Percentiles rank a stretch among this genome's conserved stretches.
Evolutionary conservation across 1,140 invertebrate genomes (phyloP).

Genomic region (Myzus persicae): DNA sequence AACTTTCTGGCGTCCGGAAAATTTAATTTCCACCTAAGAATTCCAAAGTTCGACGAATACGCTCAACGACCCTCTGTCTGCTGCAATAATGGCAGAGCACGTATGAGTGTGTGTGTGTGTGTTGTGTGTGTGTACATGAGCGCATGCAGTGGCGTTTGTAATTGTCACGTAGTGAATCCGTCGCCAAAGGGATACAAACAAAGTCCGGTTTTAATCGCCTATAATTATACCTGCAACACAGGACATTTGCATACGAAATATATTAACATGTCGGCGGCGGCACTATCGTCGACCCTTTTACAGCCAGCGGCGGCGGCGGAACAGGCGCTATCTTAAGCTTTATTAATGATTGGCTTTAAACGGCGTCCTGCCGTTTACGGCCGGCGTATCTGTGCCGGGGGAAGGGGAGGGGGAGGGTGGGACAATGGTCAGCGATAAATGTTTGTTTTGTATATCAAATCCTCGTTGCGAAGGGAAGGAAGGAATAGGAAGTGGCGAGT

Average conservation of each 20-base stretch:
- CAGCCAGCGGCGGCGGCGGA: not conserved
- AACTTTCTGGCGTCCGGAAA: not conserved
- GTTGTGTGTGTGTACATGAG: too few relatives aligned
- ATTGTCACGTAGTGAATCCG: slow-evolving; percentile 52
- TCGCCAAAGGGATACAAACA: slow-evolving; percentile 21
- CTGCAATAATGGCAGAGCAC: not conserved
- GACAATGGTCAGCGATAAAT: slow-evolving; percentile 54
- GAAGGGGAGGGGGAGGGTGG: not conserved
- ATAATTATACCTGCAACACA: slow-evolving; percentile 41
- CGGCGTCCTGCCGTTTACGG: not conserved
- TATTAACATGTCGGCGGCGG: slow-evolving; percentile 23
- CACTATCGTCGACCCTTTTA: not conserved
- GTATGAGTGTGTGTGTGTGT: not conserved
- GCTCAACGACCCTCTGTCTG: not conserved
- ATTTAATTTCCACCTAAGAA: slow-evolving; percentile 47
- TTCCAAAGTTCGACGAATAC: slow-evolving; percentile 44
- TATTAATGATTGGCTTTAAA: slow-evolving; percentile 57
- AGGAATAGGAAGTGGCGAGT: not conserved
- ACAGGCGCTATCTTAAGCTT: slow-evolving; percentile 53
- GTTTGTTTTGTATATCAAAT: slow-evolving; percentile 53
- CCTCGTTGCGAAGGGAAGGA: not conserved
- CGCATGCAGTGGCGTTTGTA: not conserved
- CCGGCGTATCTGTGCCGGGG: not conserved
- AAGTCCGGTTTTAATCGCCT: slow-evolving; percentile 52
- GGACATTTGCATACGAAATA: slow-evolving; percentile 54